Conservation (phyloP, 2,113 vertebrate genomes). For the Anguilla rostrata region DNA sequence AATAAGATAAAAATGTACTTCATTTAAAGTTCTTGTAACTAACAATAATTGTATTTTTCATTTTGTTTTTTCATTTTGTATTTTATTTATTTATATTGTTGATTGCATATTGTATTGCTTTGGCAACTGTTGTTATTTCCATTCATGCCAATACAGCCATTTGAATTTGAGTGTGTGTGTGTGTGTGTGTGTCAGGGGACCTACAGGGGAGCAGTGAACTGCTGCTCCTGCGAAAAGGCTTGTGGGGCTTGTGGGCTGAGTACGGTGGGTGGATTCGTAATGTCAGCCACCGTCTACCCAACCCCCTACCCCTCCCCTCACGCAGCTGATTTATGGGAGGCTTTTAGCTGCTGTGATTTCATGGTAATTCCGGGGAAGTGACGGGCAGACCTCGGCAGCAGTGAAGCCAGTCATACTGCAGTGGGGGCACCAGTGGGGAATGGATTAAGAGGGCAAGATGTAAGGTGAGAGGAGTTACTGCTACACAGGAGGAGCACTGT, state of each 20-base stretch:
- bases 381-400: background rate
- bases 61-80: too few species aligned
- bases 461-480: background rate
- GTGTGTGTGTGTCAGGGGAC: background rate
- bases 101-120: too few species aligned
- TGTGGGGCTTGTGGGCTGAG: background rate
- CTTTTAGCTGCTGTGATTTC: constrained; percentile 13
- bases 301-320: background rate
- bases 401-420: background rate
- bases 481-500: background rate
- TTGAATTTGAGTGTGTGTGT: too few species aligned
- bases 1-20: too few species aligned
- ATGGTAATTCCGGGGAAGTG: background rate
- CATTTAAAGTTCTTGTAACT: too few species aligned
- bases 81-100: too few species aligned
- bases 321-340: constrained; percentile 20
- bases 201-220: background rate
- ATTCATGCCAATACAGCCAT: too few species aligned
- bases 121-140: too few species aligned
- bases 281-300: constrained; percentile 17
- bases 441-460: background rate
- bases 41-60: too few species aligned
- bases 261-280: constrained; percentile 8
- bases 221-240: background rate
- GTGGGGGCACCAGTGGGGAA: background rate